Conservation (phyloP, 2,113 vertebrate genomes). For the Petaurus breviceps region DNA sequence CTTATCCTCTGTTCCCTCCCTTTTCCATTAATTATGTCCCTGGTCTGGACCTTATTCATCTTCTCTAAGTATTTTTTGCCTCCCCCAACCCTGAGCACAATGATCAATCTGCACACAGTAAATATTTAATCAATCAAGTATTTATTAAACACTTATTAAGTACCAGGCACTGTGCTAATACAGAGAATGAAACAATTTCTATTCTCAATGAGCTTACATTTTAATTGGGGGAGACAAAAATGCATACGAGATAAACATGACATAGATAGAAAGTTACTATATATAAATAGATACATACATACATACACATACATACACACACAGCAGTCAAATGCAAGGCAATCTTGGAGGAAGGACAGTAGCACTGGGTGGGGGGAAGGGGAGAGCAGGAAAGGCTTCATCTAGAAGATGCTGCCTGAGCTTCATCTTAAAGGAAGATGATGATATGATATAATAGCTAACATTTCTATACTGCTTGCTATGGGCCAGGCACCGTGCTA, state of each 20-base stretch:
- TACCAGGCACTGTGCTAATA: not conserved
- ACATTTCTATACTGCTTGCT: not conserved
- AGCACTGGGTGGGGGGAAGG: no score
- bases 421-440: not conserved
- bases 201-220: not conserved
- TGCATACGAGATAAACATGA: not conserved
- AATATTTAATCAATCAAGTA: not conserved
- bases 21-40: not conserved
- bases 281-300: not conserved
- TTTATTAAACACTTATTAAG: not conserved
- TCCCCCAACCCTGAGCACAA: not conserved
- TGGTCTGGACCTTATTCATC: not conserved
- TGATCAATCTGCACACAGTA: not conserved
- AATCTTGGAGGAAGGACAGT: not conserved
- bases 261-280: not conserved
- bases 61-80: not conserved
- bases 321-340: not conserved
- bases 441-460: not conserved
- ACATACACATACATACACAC: no score
- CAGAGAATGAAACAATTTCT: not conserved
- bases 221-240: not conserved
- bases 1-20: not conserved
- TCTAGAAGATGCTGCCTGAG: not conserved
- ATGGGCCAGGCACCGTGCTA: not conserved
- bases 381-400: not conserved